Evolutionary conservation across 2,888 invertebrate species (phyloP).

Genomic region (Drosophila koepferae): DNA sequence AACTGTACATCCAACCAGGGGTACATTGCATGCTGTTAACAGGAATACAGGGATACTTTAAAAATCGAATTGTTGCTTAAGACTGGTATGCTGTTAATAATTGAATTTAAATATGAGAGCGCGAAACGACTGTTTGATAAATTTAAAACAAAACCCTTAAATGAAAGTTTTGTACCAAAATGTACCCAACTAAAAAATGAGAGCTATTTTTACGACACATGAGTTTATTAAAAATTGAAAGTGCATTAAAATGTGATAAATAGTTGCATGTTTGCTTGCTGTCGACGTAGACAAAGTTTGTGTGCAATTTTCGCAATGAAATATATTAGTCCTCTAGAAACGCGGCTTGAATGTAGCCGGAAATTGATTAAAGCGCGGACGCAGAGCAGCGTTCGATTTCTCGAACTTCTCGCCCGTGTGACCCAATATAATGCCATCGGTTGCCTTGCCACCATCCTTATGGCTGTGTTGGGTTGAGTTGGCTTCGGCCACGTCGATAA

Average conservation of each 20-base stretch:
- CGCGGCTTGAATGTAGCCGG: slow-evolving; percentile 82
- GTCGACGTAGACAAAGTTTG: slow-evolving; percentile 66
- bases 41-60: neutral
- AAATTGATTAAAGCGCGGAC: slow-evolving; percentile 84
- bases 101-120: neutral
- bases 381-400: slow-evolving; percentile 81
- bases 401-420: slow-evolving; percentile 82
- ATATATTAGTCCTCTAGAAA: slow-evolving; percentile 66
- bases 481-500: slow-evolving; percentile 88
- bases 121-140: neutral
- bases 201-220: neutral
- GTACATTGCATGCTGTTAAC: neutral
- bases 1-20: slow-evolving; percentile 33
- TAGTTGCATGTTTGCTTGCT: slow-evolving; percentile 7
- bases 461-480: slow-evolving; percentile 41
- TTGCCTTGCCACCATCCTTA: slow-evolving; percentile 77
- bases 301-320: slow-evolving; percentile 18
- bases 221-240: slow-evolving; percentile 40
- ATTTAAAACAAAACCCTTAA: neutral
- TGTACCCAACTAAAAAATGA: neutral
- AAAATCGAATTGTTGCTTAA: neutral
- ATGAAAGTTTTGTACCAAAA: neutral
- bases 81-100: neutral
- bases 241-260: slow-evolving; percentile 53
- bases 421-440: slow-evolving; percentile 82